Evolutionary conservation across 2,113 vertebrate genomes (phyloP).

Genomic region (Grammomys dolichurus): DNA sequence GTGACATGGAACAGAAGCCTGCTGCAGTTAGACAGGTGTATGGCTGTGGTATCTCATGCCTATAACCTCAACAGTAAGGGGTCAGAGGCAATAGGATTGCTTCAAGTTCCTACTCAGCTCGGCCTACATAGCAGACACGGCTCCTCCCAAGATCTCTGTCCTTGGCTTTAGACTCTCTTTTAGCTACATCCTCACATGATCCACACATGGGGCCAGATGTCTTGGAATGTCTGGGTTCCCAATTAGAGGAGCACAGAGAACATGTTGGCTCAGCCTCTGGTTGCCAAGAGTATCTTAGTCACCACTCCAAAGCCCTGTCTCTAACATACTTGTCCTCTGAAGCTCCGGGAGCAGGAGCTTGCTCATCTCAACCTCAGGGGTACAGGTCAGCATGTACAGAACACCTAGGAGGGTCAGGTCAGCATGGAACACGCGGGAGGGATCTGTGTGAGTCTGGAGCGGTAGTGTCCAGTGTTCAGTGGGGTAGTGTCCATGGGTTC

Average conservation of each 20-base stretch:
- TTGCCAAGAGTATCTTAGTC: fast-evolving
- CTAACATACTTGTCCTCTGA: not conserved
- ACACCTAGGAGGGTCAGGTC: not conserved
- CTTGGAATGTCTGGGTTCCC: not conserved
- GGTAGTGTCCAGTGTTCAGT: not conserved
- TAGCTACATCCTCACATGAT: fast-evolving
- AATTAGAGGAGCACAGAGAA: not conserved
- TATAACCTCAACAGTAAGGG: not conserved
- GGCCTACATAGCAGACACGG: not conserved
- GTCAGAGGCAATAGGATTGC: not conserved
- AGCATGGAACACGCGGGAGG: not conserved
- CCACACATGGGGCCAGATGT: fast-evolving
- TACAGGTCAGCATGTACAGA: fast-evolving
- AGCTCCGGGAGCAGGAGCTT: not conserved
- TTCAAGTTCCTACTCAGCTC: not conserved
- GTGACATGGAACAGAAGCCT: not conserved
- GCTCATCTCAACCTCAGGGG: fast-evolving
- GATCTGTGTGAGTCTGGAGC: not conserved
- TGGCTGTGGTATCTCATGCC: not conserved
- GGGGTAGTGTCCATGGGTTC: not conserved
- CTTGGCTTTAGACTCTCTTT: not conserved
- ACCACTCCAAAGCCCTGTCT: not conserved
- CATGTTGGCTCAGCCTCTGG: not conserved
- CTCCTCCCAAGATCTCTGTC: not conserved
- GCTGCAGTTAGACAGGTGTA: fast-evolving